These are phyloP conservation scores for Ophonus ardosiacus DNA, from an alignment of 2,888 invertebrate genomes.

Conservation along the genomic window DNA sequence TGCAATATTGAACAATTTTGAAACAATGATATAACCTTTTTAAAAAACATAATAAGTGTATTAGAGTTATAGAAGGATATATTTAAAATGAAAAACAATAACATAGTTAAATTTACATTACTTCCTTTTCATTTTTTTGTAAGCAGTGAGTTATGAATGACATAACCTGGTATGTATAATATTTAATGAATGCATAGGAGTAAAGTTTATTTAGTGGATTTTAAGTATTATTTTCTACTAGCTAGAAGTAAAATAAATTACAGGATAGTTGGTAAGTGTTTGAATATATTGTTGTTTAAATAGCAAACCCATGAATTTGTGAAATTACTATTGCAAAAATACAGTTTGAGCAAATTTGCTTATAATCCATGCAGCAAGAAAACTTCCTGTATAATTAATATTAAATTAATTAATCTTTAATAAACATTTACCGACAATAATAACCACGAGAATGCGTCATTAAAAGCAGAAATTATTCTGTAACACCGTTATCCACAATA, in stretches of 20 bases:
- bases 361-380: constrained; percentile 11
- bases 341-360: not conserved
- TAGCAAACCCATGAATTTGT: not conserved
- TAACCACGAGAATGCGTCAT: constrained; percentile 36
- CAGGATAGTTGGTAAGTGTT: not conserved
- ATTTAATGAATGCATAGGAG: too few species aligned
- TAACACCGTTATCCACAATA: constrained; percentile 17
- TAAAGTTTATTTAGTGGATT: too few species aligned
- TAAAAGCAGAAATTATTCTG: constrained; percentile 27
- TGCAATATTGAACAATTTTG: too few species aligned
- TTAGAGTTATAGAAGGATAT: too few species aligned
- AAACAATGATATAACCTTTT: too few species aligned
- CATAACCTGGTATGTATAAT: too few species aligned
- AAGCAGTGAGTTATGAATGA: too few species aligned
- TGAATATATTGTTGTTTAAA: not conserved
- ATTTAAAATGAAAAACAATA: too few species aligned
- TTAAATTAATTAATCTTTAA: constrained; percentile 36
- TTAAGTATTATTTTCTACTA: too few species aligned
- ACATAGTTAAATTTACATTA: too few species aligned
- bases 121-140: too few species aligned
- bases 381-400: constrained; percentile 38
- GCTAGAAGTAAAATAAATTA: not conserved
- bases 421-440: constrained; percentile 31
- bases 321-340: not conserved
- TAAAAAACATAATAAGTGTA: too few species aligned